A percentile compares a stretch with the other conserved stretches of the same genome.
phyloP scores from a whole-genome alignment of 1,140 invertebrate genomes.

The Portunus trituberculatus region DNA sequence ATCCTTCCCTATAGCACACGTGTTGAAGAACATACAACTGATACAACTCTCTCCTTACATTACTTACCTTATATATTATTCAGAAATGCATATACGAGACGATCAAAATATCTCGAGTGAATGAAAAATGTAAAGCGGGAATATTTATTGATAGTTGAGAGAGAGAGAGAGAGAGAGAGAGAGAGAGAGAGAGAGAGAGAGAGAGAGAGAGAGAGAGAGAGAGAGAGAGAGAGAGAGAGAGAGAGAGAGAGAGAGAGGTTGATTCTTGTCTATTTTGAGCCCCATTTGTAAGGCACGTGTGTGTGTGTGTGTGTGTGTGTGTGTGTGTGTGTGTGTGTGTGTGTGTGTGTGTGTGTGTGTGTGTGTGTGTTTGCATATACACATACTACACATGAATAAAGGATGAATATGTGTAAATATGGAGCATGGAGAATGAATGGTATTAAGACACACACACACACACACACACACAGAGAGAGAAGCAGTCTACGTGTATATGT shows the following conservation, averaged over 20 bases:
- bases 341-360: not conserved
- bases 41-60: too few relatives aligned
- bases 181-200: constrained; percentile 29
- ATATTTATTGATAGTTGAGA: too few relatives aligned
- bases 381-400: not conserved
- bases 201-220: constrained; percentile 31
- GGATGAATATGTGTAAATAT: not conserved
- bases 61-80: too few relatives aligned
- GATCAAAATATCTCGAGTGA: too few relatives aligned
- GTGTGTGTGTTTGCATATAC: not conserved
- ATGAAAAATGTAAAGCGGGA: too few relatives aligned
- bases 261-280: not conserved
- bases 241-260: constrained; percentile 28
- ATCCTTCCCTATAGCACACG: too few relatives aligned
- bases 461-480: too few relatives aligned
- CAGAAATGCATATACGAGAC: too few relatives aligned
- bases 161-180: constrained; percentile 15
- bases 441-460: not conserved
- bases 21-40: too few relatives aligned
- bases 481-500: too few relatives aligned
- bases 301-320: not conserved
- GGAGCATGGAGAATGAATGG: not conserved
- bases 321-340: not conserved
- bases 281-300: not conserved
- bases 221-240: constrained; percentile 37